Conservation (phyloP, 2,888 invertebrate species). For the Megalurothrips usitatus region DNA sequence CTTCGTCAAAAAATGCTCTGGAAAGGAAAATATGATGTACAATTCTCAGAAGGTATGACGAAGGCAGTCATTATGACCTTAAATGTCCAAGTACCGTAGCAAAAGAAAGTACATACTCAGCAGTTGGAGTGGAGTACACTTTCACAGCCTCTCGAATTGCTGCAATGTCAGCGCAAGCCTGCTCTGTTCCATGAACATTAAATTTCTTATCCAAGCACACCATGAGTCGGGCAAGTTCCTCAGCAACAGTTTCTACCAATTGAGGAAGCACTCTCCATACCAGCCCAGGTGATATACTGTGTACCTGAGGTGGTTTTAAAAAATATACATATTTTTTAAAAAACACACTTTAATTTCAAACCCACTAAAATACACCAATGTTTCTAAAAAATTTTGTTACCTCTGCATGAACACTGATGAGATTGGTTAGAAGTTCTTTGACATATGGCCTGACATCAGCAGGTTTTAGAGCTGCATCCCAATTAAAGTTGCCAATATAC, state of each 20-base stretch:
- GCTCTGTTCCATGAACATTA: slow-evolving; percentile 64
- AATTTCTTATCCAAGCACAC: slow-evolving; percentile 65
- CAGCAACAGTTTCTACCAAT: slow-evolving; percentile 86
- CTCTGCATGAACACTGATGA: slow-evolving; percentile 73
- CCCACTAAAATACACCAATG: slow-evolving; percentile 25
- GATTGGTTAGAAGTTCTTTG: slow-evolving; percentile 79
- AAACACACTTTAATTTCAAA: slow-evolving; percentile 27
- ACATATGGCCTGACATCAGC: slow-evolving; percentile 81
- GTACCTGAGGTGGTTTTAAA: slow-evolving; percentile 67
- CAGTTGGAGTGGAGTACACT: slow-evolving; percentile 60
- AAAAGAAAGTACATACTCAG: slow-evolving; percentile 52
- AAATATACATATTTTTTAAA: slow-evolving; percentile 21
- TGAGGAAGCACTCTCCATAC: slow-evolving; percentile 66
- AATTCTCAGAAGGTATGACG: slow-evolving; percentile 36
- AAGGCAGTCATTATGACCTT: slow-evolving; percentile 22
- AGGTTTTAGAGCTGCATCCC: slow-evolving; percentile 71
- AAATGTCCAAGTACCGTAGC: slow-evolving; percentile 29
- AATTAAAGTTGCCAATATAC: slow-evolving; percentile 85
- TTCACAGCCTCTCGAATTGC: slow-evolving; percentile 62
- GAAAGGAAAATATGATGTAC: slow-evolving; percentile 40
- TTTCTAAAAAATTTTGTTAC: slow-evolving; percentile 44
- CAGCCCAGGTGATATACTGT: slow-evolving; percentile 72
- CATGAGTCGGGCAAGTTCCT: slow-evolving; percentile 85
- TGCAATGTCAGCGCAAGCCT: slow-evolving; percentile 73
- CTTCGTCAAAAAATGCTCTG: slow-evolving; percentile 75